Percentiles rank a stretch among this genome's conserved stretches.
Conservation (phyloP, 1,140 invertebrate genomes). For the Brachionus sp. region DNA sequence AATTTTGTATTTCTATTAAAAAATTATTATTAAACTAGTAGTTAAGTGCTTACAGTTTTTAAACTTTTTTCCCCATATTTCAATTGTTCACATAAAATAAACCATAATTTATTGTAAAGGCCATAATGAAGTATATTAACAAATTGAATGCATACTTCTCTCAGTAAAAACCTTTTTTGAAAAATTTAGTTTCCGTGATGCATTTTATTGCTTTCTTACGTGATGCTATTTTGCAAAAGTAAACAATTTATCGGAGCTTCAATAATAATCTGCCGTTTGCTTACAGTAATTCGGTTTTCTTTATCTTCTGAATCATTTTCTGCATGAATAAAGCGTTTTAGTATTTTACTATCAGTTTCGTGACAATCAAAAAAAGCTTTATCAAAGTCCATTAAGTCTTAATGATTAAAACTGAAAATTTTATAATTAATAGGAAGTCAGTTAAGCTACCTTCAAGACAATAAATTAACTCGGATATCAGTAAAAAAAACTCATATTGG, state of each 20-base stretch:
- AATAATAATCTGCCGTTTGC: background rate
- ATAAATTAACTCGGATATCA: background rate
- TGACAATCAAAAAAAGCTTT: constrained; percentile 29
- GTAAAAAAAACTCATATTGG: constrained; percentile 6
- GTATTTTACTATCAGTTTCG: background rate
- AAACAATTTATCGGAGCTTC: constrained; percentile 13
- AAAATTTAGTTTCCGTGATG: background rate
- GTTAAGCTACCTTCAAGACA: background rate
- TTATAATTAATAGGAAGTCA: background rate
- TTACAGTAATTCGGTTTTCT: background rate
- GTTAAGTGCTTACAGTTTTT: constrained; percentile 8
- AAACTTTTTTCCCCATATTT: constrained; percentile 28
- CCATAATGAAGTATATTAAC: background rate
- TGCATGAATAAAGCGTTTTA: background rate
- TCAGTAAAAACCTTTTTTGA: background rate
- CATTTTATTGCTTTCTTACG: background rate
- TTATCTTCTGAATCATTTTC: constrained; percentile 8
- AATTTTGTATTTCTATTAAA: background rate
- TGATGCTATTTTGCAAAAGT: background rate
- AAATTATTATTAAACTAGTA: background rate
- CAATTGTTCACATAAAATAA: constrained; percentile 20
- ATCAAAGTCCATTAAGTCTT: constrained; percentile 39
- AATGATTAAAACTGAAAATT: background rate
- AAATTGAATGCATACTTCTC: constrained; percentile 29
- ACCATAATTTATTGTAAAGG: constrained; percentile 25